Evolutionary conservation across 2,113 vertebrate genomes (phyloP).

Genomic region (Callipepla squamata): DNA sequence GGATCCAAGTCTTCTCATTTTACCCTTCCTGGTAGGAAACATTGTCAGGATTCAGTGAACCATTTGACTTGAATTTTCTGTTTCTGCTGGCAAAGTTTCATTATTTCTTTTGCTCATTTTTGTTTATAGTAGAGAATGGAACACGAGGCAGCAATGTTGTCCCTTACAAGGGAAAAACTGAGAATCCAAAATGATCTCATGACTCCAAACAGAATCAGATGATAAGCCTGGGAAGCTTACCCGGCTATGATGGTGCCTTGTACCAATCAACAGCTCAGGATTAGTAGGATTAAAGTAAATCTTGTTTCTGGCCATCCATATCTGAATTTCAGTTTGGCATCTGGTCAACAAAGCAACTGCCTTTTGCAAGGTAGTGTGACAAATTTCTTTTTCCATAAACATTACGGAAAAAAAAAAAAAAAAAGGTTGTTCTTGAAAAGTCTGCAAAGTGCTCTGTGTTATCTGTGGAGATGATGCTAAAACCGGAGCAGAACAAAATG

Average conservation of each 20-base stretch:
- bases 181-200: slow-evolving; percentile 35
- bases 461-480: slow-evolving; percentile 5
- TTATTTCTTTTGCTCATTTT: not conserved
- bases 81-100: not conserved
- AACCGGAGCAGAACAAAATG: slow-evolving; percentile 5
- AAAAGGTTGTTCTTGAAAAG: not conserved
- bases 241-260: slow-evolving; percentile 54
- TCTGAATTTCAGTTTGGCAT: slow-evolving; percentile 66
- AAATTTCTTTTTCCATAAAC: slow-evolving; percentile 49
- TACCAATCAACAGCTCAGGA: slow-evolving; percentile 67
- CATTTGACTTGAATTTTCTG: not conserved
- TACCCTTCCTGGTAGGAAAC: not conserved
- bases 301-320: slow-evolving; percentile 63
- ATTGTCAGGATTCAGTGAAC: not conserved
- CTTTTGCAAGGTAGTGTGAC: slow-evolving; percentile 34
- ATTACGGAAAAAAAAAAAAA: not conserved
- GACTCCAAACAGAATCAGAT: slow-evolving; percentile 44
- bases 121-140: slow-evolving; percentile 17
- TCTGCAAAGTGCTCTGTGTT: not conserved
- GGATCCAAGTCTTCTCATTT: not conserved
- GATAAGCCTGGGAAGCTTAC: slow-evolving; percentile 57
- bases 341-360: slow-evolving; percentile 26
- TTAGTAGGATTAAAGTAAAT: slow-evolving; percentile 71
- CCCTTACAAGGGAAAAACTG: slow-evolving; percentile 2
- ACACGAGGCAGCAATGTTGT: not conserved